Evolutionary conservation across 1,140 invertebrate genomes (phyloP), one percentile per base, ranked within the genome.

Genomic region (Rhyacophila brunnea): DNA sequence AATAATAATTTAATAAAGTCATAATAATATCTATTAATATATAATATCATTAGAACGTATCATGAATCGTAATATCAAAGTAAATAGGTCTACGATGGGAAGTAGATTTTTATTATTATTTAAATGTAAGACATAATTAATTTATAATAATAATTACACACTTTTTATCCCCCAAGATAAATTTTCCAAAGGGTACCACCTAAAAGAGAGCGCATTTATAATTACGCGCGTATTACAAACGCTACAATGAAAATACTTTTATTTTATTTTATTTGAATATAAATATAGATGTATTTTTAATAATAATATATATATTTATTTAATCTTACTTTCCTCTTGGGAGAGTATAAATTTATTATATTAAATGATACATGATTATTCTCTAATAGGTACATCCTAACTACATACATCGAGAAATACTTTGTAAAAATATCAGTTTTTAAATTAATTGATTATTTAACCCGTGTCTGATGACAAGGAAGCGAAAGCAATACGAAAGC

Each of bases 361-460:
- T 20, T 51, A 57, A 65, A 61, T 61, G 50, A 60, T 60, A 61
- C 55, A 61, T 52, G 45, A 52, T 58, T 65, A 61, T 45, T 50
- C 23, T n/a, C 47, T 46, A 58, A 55, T 55, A 58, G 54, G 47
- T 62, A 59, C 58, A 53, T 13, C 50, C 63, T 65, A 61, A 47
- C 62, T 64, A 64, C 57, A 40, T 57, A 65, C 63, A 65, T 35
- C 63, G 58, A 65, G 63, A 65, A 56, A 60, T 64, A 38, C 55
- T 60, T 38, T 65, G 63, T 58, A 65, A 65, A 65, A 65, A 60
- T 65, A 65, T 65, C 62, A 60, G 62, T 64, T 61, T 65, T 55
- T 32, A 9, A 36, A 35, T 43, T 19, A 44, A n/a, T n/a, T n/a
- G n/a, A n/a, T 20, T 46, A 23, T 62, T 32, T 58, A 6, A 20